Evolutionary conservation across 1,140 invertebrate genomes (phyloP), one percentile per base, ranked within the genome.

Genomic region (Magallana ariakensis): DNA sequence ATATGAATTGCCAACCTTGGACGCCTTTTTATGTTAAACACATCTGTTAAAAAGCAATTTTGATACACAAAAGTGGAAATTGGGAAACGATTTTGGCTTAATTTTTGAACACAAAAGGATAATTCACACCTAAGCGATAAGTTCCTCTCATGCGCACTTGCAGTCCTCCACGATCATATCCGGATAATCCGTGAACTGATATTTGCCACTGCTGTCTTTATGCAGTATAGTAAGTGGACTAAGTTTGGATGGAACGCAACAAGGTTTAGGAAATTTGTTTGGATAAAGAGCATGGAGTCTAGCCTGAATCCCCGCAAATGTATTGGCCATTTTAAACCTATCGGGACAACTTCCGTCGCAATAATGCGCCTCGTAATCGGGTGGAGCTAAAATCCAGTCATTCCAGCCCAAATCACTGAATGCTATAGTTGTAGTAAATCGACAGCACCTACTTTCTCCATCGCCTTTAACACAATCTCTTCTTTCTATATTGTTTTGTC

Each of bases 361-460:
- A 84, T 91, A 93, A 85, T 91, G 92, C 2, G 92, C 92, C 80
- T 92, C 88, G 83, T 92, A 93, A 8, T 89, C 91, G 33, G 75
- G 84, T n/a, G 93, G 93, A 54, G 89, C 90, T 5, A 93, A 83
- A 53, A 93, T 90, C 93, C 93, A 93, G 75, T 91, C 87, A 85
- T 93, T 89, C 92, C 92, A 93, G 46, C 90, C 90, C 84, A 93
- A 91, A 75, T 92, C 93, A 83, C 84, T 85, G 88, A 93, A 93
- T 33, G 89, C 91, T 58, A 93, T 91, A 60, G 89, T 88, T 16
- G 92, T 91, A 58, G 88, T 90, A 85, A 92, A 92, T 0, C 92
- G 86, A 86, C 93, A 93, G 86, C 93, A 93, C 33, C 89, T 88
- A 26, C 75, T 90, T 87, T 93, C 91, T 3, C 91, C 90, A 62